Evolutionary conservation across 1,140 invertebrate genomes (phyloP).

Genomic region (Drosophila simulans): DNA sequence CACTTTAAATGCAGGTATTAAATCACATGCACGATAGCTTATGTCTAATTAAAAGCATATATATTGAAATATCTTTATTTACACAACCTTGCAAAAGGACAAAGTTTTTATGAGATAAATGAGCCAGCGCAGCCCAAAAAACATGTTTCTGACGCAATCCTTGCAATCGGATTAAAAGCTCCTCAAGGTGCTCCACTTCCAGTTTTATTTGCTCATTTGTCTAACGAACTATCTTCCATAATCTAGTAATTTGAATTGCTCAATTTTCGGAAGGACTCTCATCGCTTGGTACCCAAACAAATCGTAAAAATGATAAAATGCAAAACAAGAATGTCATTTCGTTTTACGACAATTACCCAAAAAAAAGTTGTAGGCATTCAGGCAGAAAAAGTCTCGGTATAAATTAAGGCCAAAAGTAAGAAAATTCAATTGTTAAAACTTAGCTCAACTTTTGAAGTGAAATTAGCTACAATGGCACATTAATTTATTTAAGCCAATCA

Average conservation of each 20-base stretch:
- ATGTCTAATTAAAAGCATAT: too few relatives aligned
- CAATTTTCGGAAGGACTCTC: not conserved
- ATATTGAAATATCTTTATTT: too few relatives aligned
- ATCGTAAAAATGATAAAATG: slow-evolving; percentile 64
- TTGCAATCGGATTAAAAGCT: slow-evolving; percentile 13
- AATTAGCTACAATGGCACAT: slow-evolving; percentile 22
- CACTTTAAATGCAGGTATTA: too few relatives aligned
- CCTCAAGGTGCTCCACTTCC: slow-evolving; percentile 28
- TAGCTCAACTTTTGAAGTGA: slow-evolving; percentile 6
- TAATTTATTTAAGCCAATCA: slow-evolving; percentile 19
- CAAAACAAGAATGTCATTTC: slow-evolving; percentile 35
- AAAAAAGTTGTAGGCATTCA: slow-evolving; percentile 25
- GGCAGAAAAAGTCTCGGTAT: slow-evolving; percentile 20
- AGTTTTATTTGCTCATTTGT: slow-evolving; percentile 28
- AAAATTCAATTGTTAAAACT: not conserved
- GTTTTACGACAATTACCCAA: slow-evolving; percentile 52
- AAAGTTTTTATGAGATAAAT: not conserved
- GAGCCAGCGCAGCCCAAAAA: not conserved
- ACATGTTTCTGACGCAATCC: slow-evolving; percentile 12
- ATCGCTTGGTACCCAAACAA: slow-evolving; percentile 23
- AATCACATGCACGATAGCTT: too few relatives aligned
- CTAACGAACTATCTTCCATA: slow-evolving; percentile 33
- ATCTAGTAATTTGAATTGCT: slow-evolving; percentile 33
- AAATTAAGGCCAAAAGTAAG: slow-evolving; percentile 23
- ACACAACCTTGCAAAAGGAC: too few relatives aligned